Evolutionary conservation across 2,797 vertebrate genomes (phyloP), one percentile per base, ranked within the genome.

Genomic region (Lemur catta): DNA sequence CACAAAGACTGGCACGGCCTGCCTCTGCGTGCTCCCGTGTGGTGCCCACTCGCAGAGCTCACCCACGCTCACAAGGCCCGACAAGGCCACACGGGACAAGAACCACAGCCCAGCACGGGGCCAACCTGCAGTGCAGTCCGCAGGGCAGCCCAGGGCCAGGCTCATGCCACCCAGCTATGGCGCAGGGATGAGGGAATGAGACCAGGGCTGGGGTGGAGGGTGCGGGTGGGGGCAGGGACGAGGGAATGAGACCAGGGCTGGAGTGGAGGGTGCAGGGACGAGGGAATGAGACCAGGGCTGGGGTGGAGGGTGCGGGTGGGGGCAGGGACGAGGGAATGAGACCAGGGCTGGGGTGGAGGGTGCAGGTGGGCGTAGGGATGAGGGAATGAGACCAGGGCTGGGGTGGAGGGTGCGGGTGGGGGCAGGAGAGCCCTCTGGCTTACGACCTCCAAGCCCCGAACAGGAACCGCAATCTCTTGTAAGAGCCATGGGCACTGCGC

Each of bases 51-150:
- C 8, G 28, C 48, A 22, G 81, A 14, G 57, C 7, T 67, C 35
- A 15, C 35, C 28, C 46, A 7, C 12, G 13, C 0, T 1, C 11
- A 43, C 7, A 18, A 74, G n/a, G 18, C 15, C 10, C 41, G 2
- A 38, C 17, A n/a, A 84, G 90, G 57, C 46, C 55, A 8, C 20
- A 43, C 3, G 2, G 33, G 55, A 26, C 55, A n/a, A 57, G n/a
- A 61, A 17, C n/a, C 67, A 50, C 28, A 41, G 26, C n/a, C 41
- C 15, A 38, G 11, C 7, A 18, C 1, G 6, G 1, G 0, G 35
- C 26, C 3, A 30, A 48, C 55, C 33, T 20, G 74, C 41, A 22
- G 13, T 1, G 43, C 9, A 30, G 75, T 8, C 2, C 20, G 12
- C 10, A 35, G 24, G 30, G 52, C 7, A 24, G 55, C 13, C 38